Evolutionary conservation across 2,113 vertebrate species (phyloP).

Genomic region (Sceloporus tristichus): DNA sequence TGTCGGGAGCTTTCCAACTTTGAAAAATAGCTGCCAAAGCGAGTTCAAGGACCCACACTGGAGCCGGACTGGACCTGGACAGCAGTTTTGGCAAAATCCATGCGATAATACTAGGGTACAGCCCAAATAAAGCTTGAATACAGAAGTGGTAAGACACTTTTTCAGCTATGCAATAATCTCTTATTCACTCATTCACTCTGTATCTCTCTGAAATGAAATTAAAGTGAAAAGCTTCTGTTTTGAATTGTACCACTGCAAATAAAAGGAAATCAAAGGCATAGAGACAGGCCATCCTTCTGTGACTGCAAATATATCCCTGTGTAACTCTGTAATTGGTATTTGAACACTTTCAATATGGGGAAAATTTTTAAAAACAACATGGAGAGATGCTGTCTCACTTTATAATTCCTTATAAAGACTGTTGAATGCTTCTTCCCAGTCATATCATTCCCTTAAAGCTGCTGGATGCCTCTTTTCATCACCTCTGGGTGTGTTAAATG

Average conservation of each 20-base stretch:
- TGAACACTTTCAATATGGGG: background rate
- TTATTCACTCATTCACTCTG: background rate
- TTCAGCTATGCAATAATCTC: background rate
- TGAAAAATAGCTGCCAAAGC: too few species aligned
- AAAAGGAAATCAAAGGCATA: background rate
- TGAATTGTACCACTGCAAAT: background rate
- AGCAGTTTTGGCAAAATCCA: too few species aligned
- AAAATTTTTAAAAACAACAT: background rate
- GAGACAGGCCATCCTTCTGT: too few species aligned
- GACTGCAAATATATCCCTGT: background rate
- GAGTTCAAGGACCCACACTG: too few species aligned
- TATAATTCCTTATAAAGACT: background rate
- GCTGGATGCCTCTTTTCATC: too few species aligned
- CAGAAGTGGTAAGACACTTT: too few species aligned
- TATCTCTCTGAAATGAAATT: background rate
- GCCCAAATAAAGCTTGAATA: too few species aligned
- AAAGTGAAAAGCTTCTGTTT: background rate
- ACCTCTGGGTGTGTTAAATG: background rate
- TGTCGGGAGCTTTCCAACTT: too few species aligned
- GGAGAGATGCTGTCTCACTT: background rate
- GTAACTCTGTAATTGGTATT: background rate
- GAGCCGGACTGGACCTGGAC: too few species aligned
- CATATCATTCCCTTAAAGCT: background rate
- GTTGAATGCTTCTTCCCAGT: background rate
- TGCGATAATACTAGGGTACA: too few species aligned